Base-by-base conservation (phyloP, 2,888 invertebrate genomes). In the Melinopterus prodromus region DNA sequence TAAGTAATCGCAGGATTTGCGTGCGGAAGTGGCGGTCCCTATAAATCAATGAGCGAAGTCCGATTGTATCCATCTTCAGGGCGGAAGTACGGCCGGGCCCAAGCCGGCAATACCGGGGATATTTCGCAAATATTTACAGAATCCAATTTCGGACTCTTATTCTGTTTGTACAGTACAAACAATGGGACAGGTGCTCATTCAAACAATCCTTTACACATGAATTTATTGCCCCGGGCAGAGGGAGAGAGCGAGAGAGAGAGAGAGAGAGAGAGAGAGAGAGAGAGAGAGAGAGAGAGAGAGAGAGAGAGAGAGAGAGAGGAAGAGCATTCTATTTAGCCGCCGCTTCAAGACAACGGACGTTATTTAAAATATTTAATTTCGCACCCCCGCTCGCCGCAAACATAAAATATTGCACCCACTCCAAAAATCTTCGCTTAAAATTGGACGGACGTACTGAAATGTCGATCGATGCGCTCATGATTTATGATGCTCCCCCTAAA, bases 101-200 rank as follows among this genome's bases (percentile, higher is more conserved):
- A 26, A 74, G 74, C 35, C 9, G 74, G 74, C 74, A 74, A 74
- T 37, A 35, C 74, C 74, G 35, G n/a, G 37, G 37, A 74, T 74
- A 74, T 74, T 74, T 74, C 74, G 74, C 35, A 74, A 74, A 74
- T 74, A 74, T 74, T 74, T 74, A 74, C 74, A 74, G 37, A 74
- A 74, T 74, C 74, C 74, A 74, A 74, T 74, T 74, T 74, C 36
- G 74, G 36, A 37, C 74, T 71, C 71, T 74, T 74, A 36, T 74
- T 74, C 74, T 74, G 74, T 74, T 74, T 74, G 74, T 37, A 26
- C 74, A 7, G 26, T 12, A 16, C 36, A 37, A 74, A 37, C 37
- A 74, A 74, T 74, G 74, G 35, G 74, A 74, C 74, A 74, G 74
- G 74, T 74, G 74, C 74, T 74, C 37, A 36, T 36, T 74, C 74